Evolutionary conservation across 2,797 vertebrate genomes (phyloP).

Genomic region (Rhynchonycteris naso): DNA sequence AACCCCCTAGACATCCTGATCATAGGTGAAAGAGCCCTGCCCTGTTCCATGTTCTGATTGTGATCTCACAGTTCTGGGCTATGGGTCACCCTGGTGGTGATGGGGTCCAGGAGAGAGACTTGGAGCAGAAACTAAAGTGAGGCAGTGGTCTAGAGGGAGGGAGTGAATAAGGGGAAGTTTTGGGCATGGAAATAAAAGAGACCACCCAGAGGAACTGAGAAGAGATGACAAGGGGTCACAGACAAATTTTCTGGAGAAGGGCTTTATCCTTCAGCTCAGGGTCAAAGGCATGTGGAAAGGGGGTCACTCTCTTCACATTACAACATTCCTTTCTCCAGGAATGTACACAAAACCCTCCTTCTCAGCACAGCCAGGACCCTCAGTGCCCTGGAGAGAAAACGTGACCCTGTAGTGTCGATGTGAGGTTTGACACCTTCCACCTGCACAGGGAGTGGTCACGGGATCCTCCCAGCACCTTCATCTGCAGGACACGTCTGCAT

Average conservation of each 20-base stretch:
- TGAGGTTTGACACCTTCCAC: not conserved
- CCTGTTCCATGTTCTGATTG: not conserved
- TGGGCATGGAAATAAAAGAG: rapidly evolving
- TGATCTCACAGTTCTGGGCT: not conserved
- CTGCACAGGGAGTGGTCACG: not conserved
- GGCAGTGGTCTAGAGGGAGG: rapidly evolving
- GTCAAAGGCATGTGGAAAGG: rapidly evolving
- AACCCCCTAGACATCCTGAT: not conserved
- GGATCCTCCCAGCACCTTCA: rapidly evolving
- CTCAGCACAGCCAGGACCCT: no score
- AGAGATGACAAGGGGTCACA: not conserved
- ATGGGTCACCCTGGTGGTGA: not conserved
- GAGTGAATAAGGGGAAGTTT: rapidly evolving
- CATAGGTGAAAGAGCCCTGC: not conserved
- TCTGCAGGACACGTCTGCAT: rapidly evolving
- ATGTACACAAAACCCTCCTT: no score
- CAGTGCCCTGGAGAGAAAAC: no score
- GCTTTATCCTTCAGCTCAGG: not conserved
- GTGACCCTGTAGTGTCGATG: no score
- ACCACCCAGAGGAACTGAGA: not conserved
- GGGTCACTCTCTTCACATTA: not conserved
- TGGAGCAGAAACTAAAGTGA: not conserved
- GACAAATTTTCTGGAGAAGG: not conserved
- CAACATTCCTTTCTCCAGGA: not conserved
- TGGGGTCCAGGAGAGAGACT: no score